Conservation (phyloP, 1,140 invertebrate species). For the Acyrthosiphon pisum region DNA sequence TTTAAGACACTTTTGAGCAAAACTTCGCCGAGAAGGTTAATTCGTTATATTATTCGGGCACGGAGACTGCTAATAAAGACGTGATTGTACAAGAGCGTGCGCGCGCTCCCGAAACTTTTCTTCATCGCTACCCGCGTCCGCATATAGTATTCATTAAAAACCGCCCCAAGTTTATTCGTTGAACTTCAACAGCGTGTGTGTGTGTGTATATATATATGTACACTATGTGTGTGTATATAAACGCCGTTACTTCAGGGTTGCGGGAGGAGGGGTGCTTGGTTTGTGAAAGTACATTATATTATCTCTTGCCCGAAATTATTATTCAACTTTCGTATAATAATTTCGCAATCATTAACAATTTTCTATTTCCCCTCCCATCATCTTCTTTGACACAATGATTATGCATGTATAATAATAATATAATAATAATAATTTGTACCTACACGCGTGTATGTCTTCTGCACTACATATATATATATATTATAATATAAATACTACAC, state of each 20-base stretch:
- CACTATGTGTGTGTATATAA: not conserved
- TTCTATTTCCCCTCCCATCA: not conserved
- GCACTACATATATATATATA: not conserved
- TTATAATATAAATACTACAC: not conserved
- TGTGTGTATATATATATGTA: not conserved
- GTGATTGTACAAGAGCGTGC: slow-evolving; percentile 39
- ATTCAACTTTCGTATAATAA: slow-evolving; percentile 53
- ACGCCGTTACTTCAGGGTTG: not conserved
- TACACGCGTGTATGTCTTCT: not conserved
- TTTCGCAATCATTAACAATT: slow-evolving; percentile 41
- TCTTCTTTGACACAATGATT: not conserved
- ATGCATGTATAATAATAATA: not conserved
- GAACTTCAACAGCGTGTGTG: not conserved
- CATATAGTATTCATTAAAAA: slow-evolving; percentile 45
- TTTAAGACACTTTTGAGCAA: slow-evolving; percentile 39
- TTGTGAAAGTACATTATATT: slow-evolving; percentile 22
- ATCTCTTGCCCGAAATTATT: slow-evolving; percentile 28
- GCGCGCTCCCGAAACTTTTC: slow-evolving; percentile 33
- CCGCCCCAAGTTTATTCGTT: slow-evolving; percentile 43
- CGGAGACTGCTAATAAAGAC: slow-evolving; percentile 53
- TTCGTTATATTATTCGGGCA: slow-evolving; percentile 52
- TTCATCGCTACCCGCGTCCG: not conserved
- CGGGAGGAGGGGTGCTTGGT: not conserved
- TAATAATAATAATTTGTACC: not conserved
- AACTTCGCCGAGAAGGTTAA: slow-evolving; percentile 37